Percentiles rank a stretch among this genome's conserved stretches.
Evolutionary conservation across 2,113 vertebrate genomes (phyloP).

Genomic region (Eidolon helvum): DNA sequence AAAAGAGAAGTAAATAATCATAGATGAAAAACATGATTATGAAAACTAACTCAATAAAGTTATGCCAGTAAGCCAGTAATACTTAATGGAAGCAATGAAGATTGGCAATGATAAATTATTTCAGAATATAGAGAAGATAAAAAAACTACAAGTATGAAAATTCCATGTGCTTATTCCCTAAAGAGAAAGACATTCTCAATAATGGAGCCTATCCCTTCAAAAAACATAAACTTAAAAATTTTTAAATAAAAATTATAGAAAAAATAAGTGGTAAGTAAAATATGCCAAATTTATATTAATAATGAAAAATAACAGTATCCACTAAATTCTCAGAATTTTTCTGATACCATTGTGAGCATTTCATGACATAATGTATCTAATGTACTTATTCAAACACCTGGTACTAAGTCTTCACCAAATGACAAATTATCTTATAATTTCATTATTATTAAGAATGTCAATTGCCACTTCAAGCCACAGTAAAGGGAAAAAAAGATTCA

Average conservation of each 20-base stretch:
- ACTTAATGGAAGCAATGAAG: not conserved
- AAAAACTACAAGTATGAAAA: not conserved
- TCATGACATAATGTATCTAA: not conserved
- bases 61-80: not conserved
- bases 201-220: not conserved
- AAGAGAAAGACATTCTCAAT: not conserved
- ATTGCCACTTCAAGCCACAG: not conserved
- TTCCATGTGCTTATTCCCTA: not conserved
- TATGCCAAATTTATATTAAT: not conserved
- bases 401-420: not conserved
- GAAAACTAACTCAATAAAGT: not conserved
- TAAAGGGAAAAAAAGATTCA: not conserved
- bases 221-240: not conserved
- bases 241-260: not conserved
- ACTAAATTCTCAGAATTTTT: not conserved
- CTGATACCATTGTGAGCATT: not conserved
- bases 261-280: not conserved
- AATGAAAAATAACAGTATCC: not conserved
- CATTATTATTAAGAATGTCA: not conserved
- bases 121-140: not conserved
- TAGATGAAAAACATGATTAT: not conserved
- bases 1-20: not conserved
- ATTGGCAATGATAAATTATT: not conserved
- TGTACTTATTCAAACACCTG: not conserved
- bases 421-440: not conserved